phyloP scores from a whole-genome alignment of 2,797 vertebrate genomes.

The Sebastes matsubarae region DNA sequence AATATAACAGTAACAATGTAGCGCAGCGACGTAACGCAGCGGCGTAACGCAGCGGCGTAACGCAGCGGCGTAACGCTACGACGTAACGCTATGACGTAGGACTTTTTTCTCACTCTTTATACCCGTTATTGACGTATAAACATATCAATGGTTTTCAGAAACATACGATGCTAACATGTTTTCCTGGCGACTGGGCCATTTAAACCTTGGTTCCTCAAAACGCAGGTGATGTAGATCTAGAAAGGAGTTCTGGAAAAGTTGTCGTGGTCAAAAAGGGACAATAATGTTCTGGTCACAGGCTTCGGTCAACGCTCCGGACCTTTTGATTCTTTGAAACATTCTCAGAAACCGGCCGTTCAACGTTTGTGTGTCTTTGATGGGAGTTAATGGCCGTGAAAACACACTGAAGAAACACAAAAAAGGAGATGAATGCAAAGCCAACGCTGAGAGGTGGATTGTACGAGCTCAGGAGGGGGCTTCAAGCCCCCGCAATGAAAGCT shows the following conservation, averaged over 20 bases:
- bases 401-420: conserved; percentile 2
- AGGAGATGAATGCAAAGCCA: conserved; percentile 23
- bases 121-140: no score
- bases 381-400: conserved; percentile 13
- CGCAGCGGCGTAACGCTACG: not conserved
- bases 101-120: not conserved
- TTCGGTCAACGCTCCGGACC: not conserved
- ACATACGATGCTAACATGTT: no score
- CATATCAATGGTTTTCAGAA: no score
- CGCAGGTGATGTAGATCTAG: not conserved
- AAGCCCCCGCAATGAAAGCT: not conserved
- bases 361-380: conserved; percentile 10
- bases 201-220: not conserved
- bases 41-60: no score
- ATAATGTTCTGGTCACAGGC: not conserved
- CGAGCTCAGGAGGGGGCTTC: conserved; percentile 12
- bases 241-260: not conserved
- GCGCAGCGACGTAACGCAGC: no score
- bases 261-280: not conserved
- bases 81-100: not conserved
- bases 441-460: not conserved
- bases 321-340: not conserved
- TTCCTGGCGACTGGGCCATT: rapidly evolving
- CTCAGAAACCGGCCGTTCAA: not conserved
- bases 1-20: no score